Conservation (phyloP, 2,888 invertebrate species). For the Cosmorhoe ocellata region DNA sequence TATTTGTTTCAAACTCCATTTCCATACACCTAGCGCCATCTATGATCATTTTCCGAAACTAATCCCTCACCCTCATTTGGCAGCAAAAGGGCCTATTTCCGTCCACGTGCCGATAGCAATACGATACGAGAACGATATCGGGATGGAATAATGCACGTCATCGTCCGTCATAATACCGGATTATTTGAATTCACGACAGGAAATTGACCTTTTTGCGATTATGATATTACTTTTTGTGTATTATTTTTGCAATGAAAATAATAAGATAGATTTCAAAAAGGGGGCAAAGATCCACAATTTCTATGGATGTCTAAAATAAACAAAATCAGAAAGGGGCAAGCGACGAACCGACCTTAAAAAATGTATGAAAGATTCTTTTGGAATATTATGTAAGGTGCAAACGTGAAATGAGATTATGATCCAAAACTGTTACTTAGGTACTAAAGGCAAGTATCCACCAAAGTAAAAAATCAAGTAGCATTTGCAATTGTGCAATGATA, state of each 20-base stretch:
- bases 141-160: conserved; percentile 58
- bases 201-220: conserved; percentile 64
- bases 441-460: too few species aligned
- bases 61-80: conserved; percentile 23
- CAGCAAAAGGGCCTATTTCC: conserved; percentile 65
- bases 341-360: too few species aligned
- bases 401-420: too few species aligned
- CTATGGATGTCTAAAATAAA: too few species aligned
- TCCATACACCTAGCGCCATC: conserved; percentile 53
- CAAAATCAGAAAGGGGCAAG: too few species aligned
- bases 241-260: neutral
- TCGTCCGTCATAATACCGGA: conserved; percentile 67
- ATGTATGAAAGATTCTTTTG: too few species aligned
- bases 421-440: too few species aligned
- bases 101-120: conserved; percentile 72
- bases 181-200: conserved; percentile 66
- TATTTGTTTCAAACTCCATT: neutral
- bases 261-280: too few species aligned
- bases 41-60: conserved; percentile 36
- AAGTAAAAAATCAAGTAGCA: too few species aligned
- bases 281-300: too few species aligned
- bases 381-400: too few species aligned
- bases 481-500: too few species aligned
- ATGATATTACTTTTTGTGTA: conserved; percentile 20
- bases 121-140: conserved; percentile 53